Percentiles rank a stretch among this genome's conserved stretches.
These are phyloP conservation scores for Dolomedes plantarius DNA, from an alignment of 2,888 invertebrate species.

Conservation along the genomic window DNA sequence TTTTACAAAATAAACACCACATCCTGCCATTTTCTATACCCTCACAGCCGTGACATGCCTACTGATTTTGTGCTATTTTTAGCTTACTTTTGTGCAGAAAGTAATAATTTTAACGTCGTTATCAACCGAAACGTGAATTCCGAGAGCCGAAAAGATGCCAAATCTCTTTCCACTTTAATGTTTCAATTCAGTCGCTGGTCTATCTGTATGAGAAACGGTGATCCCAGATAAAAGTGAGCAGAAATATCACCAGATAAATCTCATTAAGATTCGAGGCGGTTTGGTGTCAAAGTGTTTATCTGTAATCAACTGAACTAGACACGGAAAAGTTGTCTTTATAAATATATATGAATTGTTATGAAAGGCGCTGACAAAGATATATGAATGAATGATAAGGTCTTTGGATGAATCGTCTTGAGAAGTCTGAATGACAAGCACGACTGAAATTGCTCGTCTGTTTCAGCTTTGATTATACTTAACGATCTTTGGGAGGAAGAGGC, in stretches of 20 bases:
- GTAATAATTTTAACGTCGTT: background rate
- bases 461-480: slow-evolving; percentile 63
- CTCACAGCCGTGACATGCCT: background rate
- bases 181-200: background rate
- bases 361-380: slow-evolving; percentile 42
- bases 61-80: background rate
- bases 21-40: background rate
- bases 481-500: slow-evolving; percentile 48
- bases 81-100: background rate
- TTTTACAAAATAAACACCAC: background rate
- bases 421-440: slow-evolving; percentile 47
- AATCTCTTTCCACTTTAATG: background rate
- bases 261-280: slow-evolving; percentile 53
- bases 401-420: slow-evolving; percentile 8
- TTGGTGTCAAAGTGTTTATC: slow-evolving; percentile 58
- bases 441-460: slow-evolving; percentile 62
- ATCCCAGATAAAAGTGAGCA: background rate
- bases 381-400: slow-evolving; percentile 50
- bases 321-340: slow-evolving; percentile 52
- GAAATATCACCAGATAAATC: background rate
- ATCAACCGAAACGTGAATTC: background rate
- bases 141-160: too few species aligned
- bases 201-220: background rate
- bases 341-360: slow-evolving; percentile 58
- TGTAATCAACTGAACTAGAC: slow-evolving; percentile 51